A percentile compares a stretch with the other conserved stretches of the same genome.
Evolutionary conservation across 2,797 vertebrate species (phyloP).

Genomic region (Anguilla marmorata): DNA sequence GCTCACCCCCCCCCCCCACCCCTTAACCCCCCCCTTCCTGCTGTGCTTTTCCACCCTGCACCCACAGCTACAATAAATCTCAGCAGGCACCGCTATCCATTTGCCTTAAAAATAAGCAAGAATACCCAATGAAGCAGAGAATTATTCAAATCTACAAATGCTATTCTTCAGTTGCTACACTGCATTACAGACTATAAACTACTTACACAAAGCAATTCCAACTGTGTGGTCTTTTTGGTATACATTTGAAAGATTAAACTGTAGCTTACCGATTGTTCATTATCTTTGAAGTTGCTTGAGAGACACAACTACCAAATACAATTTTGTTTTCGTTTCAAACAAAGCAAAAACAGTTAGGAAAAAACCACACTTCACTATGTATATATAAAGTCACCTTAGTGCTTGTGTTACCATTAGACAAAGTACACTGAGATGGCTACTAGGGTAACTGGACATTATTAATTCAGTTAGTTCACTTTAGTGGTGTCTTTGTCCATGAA

Average conservation of each 20-base stretch:
- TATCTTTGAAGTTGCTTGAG: constrained; percentile 39
- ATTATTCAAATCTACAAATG: neutral
- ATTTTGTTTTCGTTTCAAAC: constrained; percentile 25
- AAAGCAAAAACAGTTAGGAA: constrained; percentile 10
- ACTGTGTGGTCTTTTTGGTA: neutral
- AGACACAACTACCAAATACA: constrained; percentile 27
- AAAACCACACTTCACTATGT: neutral
- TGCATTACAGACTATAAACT: neutral
- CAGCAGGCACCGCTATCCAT: neutral
- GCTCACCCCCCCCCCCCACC: constrained; percentile 8
- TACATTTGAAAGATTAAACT: constrained; percentile 24
- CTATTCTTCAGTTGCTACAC: neutral
- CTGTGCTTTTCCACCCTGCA: constrained; percentile 47
- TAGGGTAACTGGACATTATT: constrained; percentile 20
- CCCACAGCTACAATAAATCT: constrained; percentile 46
- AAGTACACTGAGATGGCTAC: neutral
- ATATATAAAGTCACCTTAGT: neutral
- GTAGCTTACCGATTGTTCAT: constrained; percentile 36
- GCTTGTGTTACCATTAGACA: neutral
- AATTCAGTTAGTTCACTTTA: constrained; percentile 5
- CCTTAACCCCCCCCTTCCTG: constrained; percentile 27
- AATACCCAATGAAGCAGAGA: neutral
- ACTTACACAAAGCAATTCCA: neutral
- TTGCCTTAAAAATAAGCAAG: neutral
- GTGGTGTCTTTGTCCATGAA: neutral